A percentile compares a stretch with the other conserved stretches of the same genome.
phyloP scores from a whole-genome alignment of 2,113 vertebrate species.

The Monarcha castaneiventris region DNA sequence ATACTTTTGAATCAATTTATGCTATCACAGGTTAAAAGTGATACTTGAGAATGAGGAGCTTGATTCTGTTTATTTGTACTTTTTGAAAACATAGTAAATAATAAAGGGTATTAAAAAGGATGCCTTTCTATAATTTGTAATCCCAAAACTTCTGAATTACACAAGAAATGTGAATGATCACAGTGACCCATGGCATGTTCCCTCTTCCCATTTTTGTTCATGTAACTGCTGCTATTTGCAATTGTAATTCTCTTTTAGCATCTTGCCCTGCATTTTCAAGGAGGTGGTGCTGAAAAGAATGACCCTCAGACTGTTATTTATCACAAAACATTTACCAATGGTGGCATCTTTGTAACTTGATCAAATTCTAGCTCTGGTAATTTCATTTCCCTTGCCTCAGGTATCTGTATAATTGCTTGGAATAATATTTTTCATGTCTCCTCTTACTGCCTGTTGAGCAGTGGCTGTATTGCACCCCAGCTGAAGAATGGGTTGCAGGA shows the following conservation, averaged over 20 bases:
- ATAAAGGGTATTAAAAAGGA: not conserved
- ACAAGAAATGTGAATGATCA: not conserved
- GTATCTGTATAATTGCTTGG: not conserved
- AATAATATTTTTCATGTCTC: not conserved
- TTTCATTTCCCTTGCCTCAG: not conserved
- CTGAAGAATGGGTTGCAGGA: not conserved
- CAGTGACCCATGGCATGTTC: not conserved
- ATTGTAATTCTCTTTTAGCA: not conserved
- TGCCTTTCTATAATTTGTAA: not conserved
- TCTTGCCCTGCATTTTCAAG: not conserved
- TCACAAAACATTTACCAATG: not conserved
- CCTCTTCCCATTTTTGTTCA: not conserved
- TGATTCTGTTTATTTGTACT: not conserved
- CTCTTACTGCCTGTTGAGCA: not conserved
- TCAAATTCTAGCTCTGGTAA: not conserved
- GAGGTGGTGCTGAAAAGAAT: not conserved
- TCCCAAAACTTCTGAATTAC: not conserved
- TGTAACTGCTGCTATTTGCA: not conserved
- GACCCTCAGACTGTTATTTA: not conserved
- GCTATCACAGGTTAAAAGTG: not conserved
- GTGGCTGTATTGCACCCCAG: not conserved
- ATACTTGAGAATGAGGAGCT: not conserved
- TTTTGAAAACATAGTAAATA: not conserved
- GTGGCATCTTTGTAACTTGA: not conserved
- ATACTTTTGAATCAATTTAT: not conserved